Percentiles rank a stretch among this genome's conserved stretches.
phyloP scores from a whole-genome alignment of 1,140 invertebrate species.

The Scaptomyza pallida region DNA sequence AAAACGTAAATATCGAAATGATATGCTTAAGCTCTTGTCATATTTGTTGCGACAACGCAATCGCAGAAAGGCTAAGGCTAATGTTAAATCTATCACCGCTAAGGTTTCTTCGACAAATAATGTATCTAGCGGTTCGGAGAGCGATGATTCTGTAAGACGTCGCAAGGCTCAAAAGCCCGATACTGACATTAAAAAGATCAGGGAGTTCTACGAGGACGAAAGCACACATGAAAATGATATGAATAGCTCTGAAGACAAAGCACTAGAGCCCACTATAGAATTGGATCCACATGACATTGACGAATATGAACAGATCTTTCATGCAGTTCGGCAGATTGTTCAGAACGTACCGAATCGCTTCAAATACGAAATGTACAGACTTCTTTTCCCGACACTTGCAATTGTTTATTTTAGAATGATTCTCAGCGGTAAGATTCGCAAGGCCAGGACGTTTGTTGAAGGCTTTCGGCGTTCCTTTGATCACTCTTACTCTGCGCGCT shows the following conservation, averaged over 20 bases:
- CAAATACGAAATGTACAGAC: constrained; percentile 35
- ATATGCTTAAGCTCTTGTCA: too few species aligned
- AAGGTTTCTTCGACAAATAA: too few species aligned
- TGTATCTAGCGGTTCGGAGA: too few species aligned
- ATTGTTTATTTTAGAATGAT: constrained; percentile 50
- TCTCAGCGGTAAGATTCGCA: constrained; percentile 4
- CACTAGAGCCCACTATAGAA: background rate
- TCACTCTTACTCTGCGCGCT: constrained; percentile 27
- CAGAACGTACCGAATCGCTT: constrained; percentile 21
- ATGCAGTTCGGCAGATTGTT: constrained; percentile 10
- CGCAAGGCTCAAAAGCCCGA: background rate
- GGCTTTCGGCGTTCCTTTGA: constrained; percentile 17
- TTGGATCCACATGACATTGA: background rate
- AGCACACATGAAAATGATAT: constrained; percentile 5
- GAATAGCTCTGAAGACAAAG: background rate
- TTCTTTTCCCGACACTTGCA: constrained; percentile 45
- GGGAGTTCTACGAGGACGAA: constrained; percentile 34
- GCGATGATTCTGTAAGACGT: constrained; percentile 2
- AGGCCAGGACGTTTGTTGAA: constrained; percentile 28
- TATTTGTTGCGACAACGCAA: too few species aligned
- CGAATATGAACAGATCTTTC: constrained; percentile 35
- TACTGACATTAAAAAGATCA: background rate
- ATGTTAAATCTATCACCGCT: too few species aligned
- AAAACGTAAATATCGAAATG: too few species aligned
- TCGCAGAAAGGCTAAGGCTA: too few species aligned